Evolutionary conservation across 2,888 invertebrate genomes (phyloP), one percentile per base, ranked within the genome.

Genomic region (Noctua comes): DNA sequence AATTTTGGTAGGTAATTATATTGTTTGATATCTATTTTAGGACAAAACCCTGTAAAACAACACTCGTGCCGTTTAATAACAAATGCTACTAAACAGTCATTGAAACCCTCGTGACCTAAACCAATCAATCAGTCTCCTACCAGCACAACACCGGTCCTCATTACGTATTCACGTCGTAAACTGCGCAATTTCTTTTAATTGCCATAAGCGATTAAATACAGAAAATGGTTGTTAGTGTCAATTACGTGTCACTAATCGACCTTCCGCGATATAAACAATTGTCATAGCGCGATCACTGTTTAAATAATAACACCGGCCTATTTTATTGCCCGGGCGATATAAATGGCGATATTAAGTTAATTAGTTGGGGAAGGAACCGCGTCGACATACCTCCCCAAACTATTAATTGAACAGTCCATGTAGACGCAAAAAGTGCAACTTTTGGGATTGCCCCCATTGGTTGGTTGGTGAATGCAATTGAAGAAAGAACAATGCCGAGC

Each of bases 151-250:
- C 40, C 13, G 43, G 68, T n/a, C 21, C 68, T 11, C 51, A 84
- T 86, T 74, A 78, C 40, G 48, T 78, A 86, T 84, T 72, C 74
- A 84, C 59, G 40, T 78, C 68, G 54, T 83, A 66, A 73, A 68
- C 73, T 59, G 51, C 66, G 68, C 79, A 74, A 71, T 83, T 83
- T 65, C 78, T 86, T 86, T 72, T 72, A 84, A 84, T 72, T 74
- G 66, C 70, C 51, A 59, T 83, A 31, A 65, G 24, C 74, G 48
- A 72, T 83, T 74, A 68, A 71, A 71, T 64, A 68, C 62, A 71
- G 36, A 68, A 85, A 72, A 83, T 13, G 21, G 76, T 80, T 69
- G 71, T 85, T 72, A 74, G 80, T 66, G 73, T 84, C 76, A 84
- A 84, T 84, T 84, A 84, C 40, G 65, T 84, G 73, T 76, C 85